Evolutionary conservation across 2,113 vertebrate genomes (phyloP).

Genomic region (Corythaixoides concolor): DNA sequence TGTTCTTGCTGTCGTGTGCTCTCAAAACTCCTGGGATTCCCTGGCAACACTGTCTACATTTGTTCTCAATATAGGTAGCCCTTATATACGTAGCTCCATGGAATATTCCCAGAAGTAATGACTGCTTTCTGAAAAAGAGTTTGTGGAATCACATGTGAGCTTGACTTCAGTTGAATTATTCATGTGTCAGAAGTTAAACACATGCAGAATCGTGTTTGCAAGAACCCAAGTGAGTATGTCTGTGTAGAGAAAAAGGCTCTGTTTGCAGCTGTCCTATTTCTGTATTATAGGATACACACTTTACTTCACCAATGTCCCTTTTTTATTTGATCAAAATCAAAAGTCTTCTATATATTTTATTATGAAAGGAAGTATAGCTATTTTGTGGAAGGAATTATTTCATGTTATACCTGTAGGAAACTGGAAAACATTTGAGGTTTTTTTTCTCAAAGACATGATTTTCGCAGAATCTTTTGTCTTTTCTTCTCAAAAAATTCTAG

Average conservation of each 20-base stretch:
- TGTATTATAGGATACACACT: neutral
- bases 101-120: slow-evolving; percentile 16
- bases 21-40: neutral
- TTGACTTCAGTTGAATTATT: slow-evolving; percentile 22
- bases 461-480: neutral
- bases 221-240: neutral
- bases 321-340: neutral
- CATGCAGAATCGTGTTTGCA: neutral
- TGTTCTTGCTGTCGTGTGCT: neutral
- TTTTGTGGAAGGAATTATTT: neutral
- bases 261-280: neutral
- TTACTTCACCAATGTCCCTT: neutral
- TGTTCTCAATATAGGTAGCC: neutral
- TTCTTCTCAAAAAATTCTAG: neutral
- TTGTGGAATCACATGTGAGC: neutral
- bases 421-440: neutral
- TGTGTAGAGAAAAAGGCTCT: neutral
- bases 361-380: neutral
- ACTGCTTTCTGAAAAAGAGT: neutral
- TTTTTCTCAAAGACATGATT: neutral
- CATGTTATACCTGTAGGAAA: neutral
- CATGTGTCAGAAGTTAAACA: neutral
- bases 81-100: neutral
- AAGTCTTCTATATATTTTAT: neutral
- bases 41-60: slow-evolving; percentile 8